These are phyloP conservation scores for Chrysodeixis includens DNA, from an alignment of 2,888 invertebrate genomes.

Conservation along the genomic window DNA sequence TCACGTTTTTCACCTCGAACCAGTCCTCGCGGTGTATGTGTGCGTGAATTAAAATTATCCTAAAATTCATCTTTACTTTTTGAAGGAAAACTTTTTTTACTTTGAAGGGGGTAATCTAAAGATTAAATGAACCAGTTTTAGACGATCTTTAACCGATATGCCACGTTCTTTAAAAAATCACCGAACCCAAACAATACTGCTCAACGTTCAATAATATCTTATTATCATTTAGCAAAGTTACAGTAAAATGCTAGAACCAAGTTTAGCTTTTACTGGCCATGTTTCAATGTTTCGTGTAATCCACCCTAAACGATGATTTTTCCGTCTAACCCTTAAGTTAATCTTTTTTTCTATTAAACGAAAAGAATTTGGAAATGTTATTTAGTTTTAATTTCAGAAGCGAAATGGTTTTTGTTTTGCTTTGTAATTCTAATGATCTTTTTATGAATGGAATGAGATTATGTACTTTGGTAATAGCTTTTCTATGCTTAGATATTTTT, in stretches of 20 bases:
- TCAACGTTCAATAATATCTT: too few species aligned
- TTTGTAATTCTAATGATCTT: background rate
- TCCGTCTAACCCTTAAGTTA: conserved; percentile 1
- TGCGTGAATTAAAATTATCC: too few species aligned
- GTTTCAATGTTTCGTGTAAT: background rate
- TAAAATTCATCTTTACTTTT: too few species aligned
- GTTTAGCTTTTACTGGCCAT: background rate
- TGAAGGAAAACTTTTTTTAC: too few species aligned
- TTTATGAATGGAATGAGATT: conserved; percentile 4
- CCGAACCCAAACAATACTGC: too few species aligned
- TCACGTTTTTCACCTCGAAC: too few species aligned
- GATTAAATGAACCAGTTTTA: too few species aligned
- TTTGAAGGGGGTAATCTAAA: too few species aligned
- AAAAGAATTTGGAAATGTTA: conserved; percentile 6
- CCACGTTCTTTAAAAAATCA: too few species aligned
- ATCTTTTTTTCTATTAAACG: conserved; percentile 9
- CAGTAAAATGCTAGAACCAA: background rate
- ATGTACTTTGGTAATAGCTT: background rate
- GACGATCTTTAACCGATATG: too few species aligned
- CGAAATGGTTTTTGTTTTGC: background rate
- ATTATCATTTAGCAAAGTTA: too few species aligned
- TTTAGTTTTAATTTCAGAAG: background rate
- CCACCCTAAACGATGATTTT: background rate
- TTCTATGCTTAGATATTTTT: background rate
- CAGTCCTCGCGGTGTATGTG: too few species aligned